Evolutionary conservation across 2,113 vertebrate genomes (phyloP), one percentile per base, ranked within the genome.

Genomic region (Ceyx cyanopectus): DNA sequence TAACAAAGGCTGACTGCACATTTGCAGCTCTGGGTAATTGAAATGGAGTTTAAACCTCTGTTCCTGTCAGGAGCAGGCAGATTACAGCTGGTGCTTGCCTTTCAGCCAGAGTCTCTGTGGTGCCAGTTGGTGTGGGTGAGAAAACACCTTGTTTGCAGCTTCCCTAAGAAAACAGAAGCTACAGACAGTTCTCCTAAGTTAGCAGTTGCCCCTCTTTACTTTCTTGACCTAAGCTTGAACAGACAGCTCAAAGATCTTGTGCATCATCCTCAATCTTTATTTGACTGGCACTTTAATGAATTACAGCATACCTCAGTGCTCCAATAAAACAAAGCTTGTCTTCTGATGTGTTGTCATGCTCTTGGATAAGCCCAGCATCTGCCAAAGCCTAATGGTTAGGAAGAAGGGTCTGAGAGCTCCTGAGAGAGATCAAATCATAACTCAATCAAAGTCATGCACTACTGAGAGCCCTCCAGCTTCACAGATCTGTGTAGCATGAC

Each of bases 101-200:
- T 53, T 93, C 15, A 1, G 66, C 43, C 29, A 76, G 63, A 45
- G 3, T 85, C 60, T 62, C 56, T 0, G 0, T 69, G 63, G 60
- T 95, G 66, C 95, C 74, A 66, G 70, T 65, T 63, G 75, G 77
- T 89, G 62, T 1, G n/a, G 85, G 81, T 81, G 73, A 61, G 73
- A 53, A 50, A 92, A 81, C 43, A 60, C 41, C 62, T 81, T 69
- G 67, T 81, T 75, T 92, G 85, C 80, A 94, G 26, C 73, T 94
- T 78, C 74, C 32, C 22, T 81, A 19, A 61, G 81, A 73, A 86
- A 89, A 81, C 27, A 78, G n/a, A 48, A 81, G 57, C 65, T 69
- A 15, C 18, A 45, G 29, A 46, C 68, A 41, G 34, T 21, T 94
- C 72, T 76, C 23, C 2, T 62, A 3, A 16, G 15, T 86, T 69